A percentile compares a stretch with the other conserved stretches of the same genome.
Conservation (phyloP, 2,113 vertebrate genomes). For the Spilogale gracilis region DNA sequence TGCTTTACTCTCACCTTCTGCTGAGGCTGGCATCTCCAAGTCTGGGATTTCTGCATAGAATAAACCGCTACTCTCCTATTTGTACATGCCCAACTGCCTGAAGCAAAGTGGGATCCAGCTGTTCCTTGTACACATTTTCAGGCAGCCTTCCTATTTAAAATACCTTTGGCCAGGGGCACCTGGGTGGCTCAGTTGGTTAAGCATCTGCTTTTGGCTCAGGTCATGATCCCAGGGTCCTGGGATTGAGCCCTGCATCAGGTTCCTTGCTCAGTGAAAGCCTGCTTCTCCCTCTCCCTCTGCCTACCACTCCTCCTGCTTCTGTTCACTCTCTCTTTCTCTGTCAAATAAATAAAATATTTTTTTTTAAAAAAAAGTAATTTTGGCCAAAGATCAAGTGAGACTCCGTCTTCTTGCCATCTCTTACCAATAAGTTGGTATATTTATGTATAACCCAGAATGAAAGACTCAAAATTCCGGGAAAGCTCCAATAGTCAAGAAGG, state of each 20-base stretch:
- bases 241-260: background rate
- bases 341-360: background rate
- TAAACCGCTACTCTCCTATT: background rate
- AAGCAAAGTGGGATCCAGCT: background rate
- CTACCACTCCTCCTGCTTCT: background rate
- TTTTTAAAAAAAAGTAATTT: background rate
- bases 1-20: background rate
- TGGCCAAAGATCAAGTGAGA: background rate
- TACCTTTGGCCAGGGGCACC: background rate
- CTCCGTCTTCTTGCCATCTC: background rate
- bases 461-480: background rate
- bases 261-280: background rate
- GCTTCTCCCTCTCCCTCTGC: background rate
- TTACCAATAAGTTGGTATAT: background rate
- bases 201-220: background rate
- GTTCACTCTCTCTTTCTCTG: background rate
- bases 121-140: background rate
- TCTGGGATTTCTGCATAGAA: background rate
- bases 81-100: background rate
- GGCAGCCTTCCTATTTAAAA: background rate
- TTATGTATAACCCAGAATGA: background rate
- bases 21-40: background rate
- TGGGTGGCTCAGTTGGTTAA: too few species aligned
- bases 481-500: background rate
- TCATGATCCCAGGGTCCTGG: too few species aligned